These are phyloP conservation scores for Ostrea edulis DNA, from an alignment of 1,140 invertebrate species.

Conservation along the genomic window DNA sequence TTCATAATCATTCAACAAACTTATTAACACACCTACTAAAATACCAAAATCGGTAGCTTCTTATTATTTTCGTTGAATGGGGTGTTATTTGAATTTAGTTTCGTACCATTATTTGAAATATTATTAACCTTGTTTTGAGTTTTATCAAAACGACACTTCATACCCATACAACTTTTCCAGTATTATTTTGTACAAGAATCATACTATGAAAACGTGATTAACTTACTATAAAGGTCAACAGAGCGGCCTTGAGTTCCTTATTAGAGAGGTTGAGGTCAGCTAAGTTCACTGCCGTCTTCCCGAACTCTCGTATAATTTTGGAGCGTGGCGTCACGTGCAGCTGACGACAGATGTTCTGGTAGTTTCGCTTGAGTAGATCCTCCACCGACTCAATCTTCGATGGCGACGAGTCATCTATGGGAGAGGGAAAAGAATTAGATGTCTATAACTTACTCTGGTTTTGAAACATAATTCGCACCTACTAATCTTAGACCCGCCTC, in stretches of 20 bases:
- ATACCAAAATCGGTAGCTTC: too few relatives aligned
- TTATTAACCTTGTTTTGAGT: too few relatives aligned
- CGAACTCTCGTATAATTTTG: constrained; percentile 56
- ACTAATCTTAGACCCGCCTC: too few relatives aligned
- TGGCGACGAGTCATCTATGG: background rate
- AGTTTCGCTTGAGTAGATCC: constrained; percentile 40
- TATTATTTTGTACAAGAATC: too few relatives aligned
- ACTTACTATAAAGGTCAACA: constrained; percentile 58
- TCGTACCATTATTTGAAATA: too few relatives aligned
- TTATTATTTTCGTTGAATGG: background rate
- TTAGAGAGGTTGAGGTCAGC: constrained; percentile 50
- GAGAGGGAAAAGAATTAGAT: background rate
- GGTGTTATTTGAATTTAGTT: background rate
- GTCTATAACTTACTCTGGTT: too few relatives aligned
- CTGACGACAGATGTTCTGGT: constrained; percentile 52
- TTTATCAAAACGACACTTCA: too few relatives aligned
- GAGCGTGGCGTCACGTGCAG: constrained; percentile 45
- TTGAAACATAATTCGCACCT: too few relatives aligned
- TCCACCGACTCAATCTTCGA: background rate
- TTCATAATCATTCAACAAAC: too few relatives aligned
- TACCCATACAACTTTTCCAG: too few relatives aligned
- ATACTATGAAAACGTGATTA: background rate
- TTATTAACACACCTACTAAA: too few relatives aligned
- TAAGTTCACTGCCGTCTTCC: constrained; percentile 40
- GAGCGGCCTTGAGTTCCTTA: constrained; percentile 59